A percentile compares a stretch with the other conserved stretches of the same genome.
These are phyloP conservation scores for Pachydiplax longipennis DNA, from an alignment of 2,888 invertebrate genomes.

Conservation along the genomic window DNA sequence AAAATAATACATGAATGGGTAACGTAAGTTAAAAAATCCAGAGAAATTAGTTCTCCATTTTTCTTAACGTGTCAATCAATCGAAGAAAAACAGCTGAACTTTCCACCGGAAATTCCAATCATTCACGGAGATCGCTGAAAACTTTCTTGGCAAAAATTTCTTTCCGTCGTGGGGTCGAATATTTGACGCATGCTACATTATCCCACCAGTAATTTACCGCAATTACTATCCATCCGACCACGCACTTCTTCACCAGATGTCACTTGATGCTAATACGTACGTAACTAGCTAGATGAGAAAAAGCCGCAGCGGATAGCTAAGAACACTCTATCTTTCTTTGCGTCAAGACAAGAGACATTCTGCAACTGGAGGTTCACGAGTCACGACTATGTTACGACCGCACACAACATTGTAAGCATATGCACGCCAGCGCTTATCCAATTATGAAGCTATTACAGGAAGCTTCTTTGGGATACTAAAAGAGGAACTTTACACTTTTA, in stretches of 20 bases:
- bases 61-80: too few species aligned
- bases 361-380: not conserved
- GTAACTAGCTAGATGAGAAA: not conserved
- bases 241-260: not conserved
- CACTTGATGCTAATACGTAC: not conserved
- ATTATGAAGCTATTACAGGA: too few species aligned
- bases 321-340: not conserved
- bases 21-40: not conserved
- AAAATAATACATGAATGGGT: too few species aligned
- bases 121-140: too few species aligned
- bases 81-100: too few species aligned
- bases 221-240: not conserved
- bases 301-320: not conserved
- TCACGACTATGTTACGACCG: not conserved
- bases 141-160: not conserved
- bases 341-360: not conserved
- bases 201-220: not conserved
- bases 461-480: too few species aligned
- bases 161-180: not conserved
- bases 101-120: too few species aligned
- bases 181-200: not conserved
- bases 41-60: not conserved
- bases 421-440: too few species aligned
- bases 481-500: too few species aligned
- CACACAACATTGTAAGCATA: too few species aligned